A percentile compares a stretch with the other conserved stretches of the same genome.
phyloP scores from a whole-genome alignment of 1,140 invertebrate genomes.

The Drosophila punjabiensis region DNA sequence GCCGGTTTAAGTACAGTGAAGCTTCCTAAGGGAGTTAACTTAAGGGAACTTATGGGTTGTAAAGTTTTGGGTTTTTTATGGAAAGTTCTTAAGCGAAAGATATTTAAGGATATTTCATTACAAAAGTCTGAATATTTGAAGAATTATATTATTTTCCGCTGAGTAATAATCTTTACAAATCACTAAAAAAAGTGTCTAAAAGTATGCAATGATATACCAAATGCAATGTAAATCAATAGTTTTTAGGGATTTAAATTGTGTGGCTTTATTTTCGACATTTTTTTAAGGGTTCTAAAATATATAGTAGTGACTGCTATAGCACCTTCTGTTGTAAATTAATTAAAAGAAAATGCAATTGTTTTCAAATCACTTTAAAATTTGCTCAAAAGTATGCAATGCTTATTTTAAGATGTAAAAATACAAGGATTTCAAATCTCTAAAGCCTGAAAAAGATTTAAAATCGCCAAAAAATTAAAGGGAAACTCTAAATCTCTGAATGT shows the following conservation, averaged over 20 bases:
- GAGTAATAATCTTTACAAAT: not conserved
- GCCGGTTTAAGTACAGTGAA: constrained; percentile 23
- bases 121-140: not conserved
- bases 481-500: no score
- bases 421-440: no score
- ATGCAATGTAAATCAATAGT: not conserved
- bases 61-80: not conserved
- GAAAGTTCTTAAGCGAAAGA: not conserved
- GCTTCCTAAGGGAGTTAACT: no score
- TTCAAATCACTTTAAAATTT: not conserved
- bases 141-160: not conserved
- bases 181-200: not conserved
- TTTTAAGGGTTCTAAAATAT: not conserved
- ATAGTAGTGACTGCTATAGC: no score
- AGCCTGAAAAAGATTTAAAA: no score
- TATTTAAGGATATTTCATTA: not conserved
- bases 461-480: no score
- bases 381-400: not conserved
- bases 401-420: not conserved
- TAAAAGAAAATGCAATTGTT: not conserved
- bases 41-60: not conserved
- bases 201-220: not conserved
- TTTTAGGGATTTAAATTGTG: not conserved
- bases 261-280: not conserved
- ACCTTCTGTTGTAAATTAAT: not conserved